Evolutionary conservation across 2,113 vertebrate genomes (phyloP).

Genomic region (Boleophthalmus pectinirostris): DNA sequence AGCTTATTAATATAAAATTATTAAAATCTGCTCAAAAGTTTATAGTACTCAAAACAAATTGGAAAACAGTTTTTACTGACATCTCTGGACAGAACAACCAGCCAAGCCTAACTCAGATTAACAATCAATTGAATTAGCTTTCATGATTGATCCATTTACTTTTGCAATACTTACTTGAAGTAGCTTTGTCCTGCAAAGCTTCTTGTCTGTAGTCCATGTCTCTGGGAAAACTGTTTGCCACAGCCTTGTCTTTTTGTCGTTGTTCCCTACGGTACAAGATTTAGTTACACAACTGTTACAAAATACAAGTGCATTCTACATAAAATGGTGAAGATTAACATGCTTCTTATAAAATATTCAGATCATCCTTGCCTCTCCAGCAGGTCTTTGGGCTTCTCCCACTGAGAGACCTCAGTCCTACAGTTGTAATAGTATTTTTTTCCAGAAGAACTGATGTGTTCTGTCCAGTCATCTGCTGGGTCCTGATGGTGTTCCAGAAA

Average conservation of each 20-base stretch:
- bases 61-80: not conserved
- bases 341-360: not conserved
- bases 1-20: not conserved
- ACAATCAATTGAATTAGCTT: not conserved
- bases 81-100: not conserved
- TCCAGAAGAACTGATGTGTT: conserved; percentile 98
- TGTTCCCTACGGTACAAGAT: conserved; percentile 85
- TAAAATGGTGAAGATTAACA: not conserved
- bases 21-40: not conserved
- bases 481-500: conserved; percentile 79
- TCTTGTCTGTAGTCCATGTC: conserved; percentile 99
- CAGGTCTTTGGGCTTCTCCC: conserved; percentile 99
- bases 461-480: conserved; percentile 98
- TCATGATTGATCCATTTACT: not conserved
- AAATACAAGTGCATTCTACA: not conserved
- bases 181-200: conserved; percentile 93
- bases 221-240: conserved; percentile 95
- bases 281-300: not conserved
- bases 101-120: not conserved
- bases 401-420: conserved; percentile 97
- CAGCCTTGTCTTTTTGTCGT: conserved; percentile 94
- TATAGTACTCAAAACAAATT: not conserved
- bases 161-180: conserved; percentile 82
- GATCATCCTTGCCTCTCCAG: conserved; percentile 86
- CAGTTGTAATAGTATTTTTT: conserved; percentile 99